phyloP scores from a whole-genome alignment of 1,140 invertebrate species.

The Delia radicum region DNA sequence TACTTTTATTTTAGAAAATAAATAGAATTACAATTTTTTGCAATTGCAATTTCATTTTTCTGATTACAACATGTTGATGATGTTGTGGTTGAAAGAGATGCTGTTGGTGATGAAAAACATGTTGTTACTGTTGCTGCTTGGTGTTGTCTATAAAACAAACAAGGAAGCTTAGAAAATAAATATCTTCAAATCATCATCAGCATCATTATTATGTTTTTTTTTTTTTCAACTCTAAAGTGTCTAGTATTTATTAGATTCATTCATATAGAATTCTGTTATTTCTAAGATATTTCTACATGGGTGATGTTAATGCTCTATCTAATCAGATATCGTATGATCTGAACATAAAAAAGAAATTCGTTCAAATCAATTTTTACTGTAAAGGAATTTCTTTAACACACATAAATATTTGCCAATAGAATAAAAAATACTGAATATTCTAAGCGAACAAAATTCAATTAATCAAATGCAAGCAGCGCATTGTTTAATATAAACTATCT shows the following conservation, averaged over 20 bases:
- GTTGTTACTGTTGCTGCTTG: not conserved
- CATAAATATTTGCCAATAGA: not conserved
- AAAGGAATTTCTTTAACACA: not conserved
- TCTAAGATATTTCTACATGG: not conserved
- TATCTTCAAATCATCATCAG: not conserved
- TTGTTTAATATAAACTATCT: not conserved
- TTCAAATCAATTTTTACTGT: constrained; percentile 16
- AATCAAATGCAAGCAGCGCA: too few relatives aligned
- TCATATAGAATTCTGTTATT: not conserved
- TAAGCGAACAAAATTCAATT: not conserved
- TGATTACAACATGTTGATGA: not conserved
- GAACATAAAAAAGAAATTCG: constrained; percentile 19
- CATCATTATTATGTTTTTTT: not conserved
- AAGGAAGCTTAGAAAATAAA: constrained; percentile 17
- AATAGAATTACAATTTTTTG: constrained; percentile 8
- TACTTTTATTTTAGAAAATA: too few relatives aligned
- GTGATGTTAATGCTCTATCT: constrained; percentile 6
- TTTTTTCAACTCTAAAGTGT: too few relatives aligned
- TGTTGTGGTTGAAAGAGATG: not conserved
- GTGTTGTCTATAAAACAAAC: constrained; percentile 5
- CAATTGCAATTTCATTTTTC: too few relatives aligned
- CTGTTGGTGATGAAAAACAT: constrained; percentile 1
- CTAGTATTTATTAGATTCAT: constrained; percentile 5
- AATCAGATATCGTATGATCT: constrained; percentile 9
- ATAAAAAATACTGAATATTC: not conserved